Evolutionary conservation across 2,113 vertebrate species (phyloP).

Genomic region (Zeus faber): DNA sequence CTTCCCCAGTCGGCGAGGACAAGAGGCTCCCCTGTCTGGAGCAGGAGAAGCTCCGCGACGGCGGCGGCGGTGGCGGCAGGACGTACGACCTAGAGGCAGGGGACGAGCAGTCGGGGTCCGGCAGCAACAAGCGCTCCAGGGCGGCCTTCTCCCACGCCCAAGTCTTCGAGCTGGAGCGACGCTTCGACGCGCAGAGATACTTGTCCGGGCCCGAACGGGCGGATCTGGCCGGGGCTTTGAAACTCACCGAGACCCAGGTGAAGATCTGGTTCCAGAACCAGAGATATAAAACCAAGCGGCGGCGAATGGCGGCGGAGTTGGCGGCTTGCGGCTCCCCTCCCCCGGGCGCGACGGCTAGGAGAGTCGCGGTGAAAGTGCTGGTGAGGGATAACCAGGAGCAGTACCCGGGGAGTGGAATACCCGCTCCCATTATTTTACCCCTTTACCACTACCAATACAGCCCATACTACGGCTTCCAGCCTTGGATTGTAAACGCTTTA

Average conservation of each 20-base stretch:
- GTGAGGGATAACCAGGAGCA: slow-evolving; percentile 71
- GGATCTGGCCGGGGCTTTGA: slow-evolving; percentile 71
- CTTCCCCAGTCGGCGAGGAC: slow-evolving; percentile 22
- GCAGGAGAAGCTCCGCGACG: neutral
- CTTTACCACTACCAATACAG: slow-evolving; percentile 68
- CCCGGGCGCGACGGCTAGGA: too few species aligned
- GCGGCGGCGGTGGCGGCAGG: slow-evolving; percentile 15
- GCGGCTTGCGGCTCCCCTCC: slow-evolving; percentile 22
- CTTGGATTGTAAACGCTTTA: slow-evolving; percentile 51
- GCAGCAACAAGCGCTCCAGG: slow-evolving; percentile 74
- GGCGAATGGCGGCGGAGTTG: slow-evolving; percentile 63
- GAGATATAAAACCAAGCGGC: slow-evolving; percentile 81
- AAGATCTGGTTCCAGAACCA: slow-evolving; percentile 85
- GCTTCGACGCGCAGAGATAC: slow-evolving; percentile 75
- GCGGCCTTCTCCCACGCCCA: slow-evolving; percentile 81
- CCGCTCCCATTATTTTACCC: slow-evolving; percentile 41
- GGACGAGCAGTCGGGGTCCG: slow-evolving; percentile 24
- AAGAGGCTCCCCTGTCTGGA: slow-evolving; percentile 4
- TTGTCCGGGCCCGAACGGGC: slow-evolving; percentile 76
- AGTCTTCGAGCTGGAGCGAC: slow-evolving; percentile 77
- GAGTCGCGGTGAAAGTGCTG: too few species aligned
- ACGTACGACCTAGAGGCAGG: slow-evolving; percentile 24
- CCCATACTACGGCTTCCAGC: slow-evolving; percentile 69
- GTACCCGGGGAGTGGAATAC: slow-evolving; percentile 44
- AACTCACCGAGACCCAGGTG: slow-evolving; percentile 80